A percentile compares a stretch with the other conserved stretches of the same genome.
Evolutionary conservation across 1,140 invertebrate species (phyloP).

Genomic region (Pseudomyrmex dendroicus): DNA sequence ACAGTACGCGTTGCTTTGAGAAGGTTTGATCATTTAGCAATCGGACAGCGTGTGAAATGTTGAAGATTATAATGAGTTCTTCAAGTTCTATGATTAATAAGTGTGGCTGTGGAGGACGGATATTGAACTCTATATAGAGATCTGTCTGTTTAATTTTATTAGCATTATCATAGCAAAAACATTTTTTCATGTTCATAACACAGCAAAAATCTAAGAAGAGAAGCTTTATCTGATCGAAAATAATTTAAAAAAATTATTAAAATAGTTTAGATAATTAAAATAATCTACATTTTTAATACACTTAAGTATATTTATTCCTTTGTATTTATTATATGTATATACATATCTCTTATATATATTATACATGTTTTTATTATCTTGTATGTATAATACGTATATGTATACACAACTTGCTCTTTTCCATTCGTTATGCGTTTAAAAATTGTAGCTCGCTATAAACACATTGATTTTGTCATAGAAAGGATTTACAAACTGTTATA

Average conservation of each 20-base stretch:
- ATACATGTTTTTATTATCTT: constrained; percentile 26
- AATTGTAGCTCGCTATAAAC: constrained; percentile 3
- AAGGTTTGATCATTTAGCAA: constrained; percentile 52
- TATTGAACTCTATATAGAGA: constrained; percentile 35
- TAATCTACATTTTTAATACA: constrained; percentile 39
- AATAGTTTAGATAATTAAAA: too few species aligned
- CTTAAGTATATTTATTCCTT: constrained; percentile 70
- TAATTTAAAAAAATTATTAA: too few species aligned
- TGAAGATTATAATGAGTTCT: constrained; percentile 31
- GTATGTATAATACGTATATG: neutral
- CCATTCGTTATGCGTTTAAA: too few species aligned
- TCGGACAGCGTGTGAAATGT: neutral
- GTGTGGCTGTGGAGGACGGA: constrained; percentile 66
- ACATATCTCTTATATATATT: constrained; percentile 10
- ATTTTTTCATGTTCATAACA: neutral
- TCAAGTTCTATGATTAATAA: constrained; percentile 47
- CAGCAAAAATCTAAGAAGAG: neutral
- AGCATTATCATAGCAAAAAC: constrained; percentile 39
- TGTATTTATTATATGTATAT: constrained; percentile 67
- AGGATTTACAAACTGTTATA: constrained; percentile 8
- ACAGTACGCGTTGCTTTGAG: too few species aligned
- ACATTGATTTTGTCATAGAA: constrained; percentile 11
- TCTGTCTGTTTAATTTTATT: constrained; percentile 53
- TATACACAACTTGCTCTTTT: too few species aligned
- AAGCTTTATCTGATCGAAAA: neutral